phyloP scores from a whole-genome alignment of 2,113 vertebrate genomes.

The Pelecanoides urinatrix region DNA sequence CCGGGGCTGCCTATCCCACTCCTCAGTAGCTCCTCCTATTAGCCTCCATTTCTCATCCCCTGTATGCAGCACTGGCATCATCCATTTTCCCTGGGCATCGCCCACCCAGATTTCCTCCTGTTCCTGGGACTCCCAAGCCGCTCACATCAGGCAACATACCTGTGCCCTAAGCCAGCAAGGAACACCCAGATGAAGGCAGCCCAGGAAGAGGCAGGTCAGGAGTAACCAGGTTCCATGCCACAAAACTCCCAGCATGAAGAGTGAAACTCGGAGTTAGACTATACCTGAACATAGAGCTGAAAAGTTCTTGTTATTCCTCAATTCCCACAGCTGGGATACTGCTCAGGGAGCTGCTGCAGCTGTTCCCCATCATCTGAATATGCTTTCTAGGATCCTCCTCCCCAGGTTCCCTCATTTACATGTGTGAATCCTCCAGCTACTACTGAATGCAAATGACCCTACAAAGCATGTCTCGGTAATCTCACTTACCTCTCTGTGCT shows the following conservation, averaged over 20 bases:
- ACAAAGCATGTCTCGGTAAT: background rate
- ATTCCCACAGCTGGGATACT: background rate
- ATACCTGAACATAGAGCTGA: background rate
- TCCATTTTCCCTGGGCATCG: fast-evolving
- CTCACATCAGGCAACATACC: background rate
- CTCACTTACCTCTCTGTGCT: background rate
- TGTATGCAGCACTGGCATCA: background rate
- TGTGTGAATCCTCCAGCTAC: background rate
- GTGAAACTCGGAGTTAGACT: background rate
- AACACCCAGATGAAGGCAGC: background rate
- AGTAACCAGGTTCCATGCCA: background rate
- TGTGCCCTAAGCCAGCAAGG: background rate
- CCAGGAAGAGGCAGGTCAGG: background rate
- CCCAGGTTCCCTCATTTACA: background rate
- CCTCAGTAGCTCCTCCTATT: background rate
- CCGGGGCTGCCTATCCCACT: background rate
- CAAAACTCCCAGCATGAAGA: background rate
- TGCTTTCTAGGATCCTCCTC: background rate
- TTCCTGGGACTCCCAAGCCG: background rate
- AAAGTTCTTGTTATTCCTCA: background rate
- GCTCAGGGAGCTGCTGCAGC: background rate
- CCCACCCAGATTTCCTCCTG: background rate
- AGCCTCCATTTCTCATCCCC: background rate
- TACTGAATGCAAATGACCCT: background rate
- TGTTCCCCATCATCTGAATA: background rate